These are phyloP conservation scores for Petromus typicus DNA, from an alignment of 2,113 vertebrate genomes.

Conservation along the genomic window DNA sequence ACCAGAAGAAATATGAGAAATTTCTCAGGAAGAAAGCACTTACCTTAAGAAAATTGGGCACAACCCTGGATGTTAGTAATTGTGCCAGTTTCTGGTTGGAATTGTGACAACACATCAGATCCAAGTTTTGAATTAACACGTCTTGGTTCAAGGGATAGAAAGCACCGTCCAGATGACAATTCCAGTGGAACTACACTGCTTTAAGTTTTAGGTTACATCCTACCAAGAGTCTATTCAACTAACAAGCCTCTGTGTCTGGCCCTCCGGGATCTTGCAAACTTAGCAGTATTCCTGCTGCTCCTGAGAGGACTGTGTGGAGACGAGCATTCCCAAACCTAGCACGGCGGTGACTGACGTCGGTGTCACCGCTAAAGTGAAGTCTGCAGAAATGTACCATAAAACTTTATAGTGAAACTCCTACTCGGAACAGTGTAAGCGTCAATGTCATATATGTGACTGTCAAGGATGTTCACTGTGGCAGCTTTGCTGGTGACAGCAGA, in stretches of 20 bases:
- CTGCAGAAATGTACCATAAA: background rate
- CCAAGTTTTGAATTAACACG: background rate
- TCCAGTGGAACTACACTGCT: background rate
- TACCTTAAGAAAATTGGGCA: background rate
- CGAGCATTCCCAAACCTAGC: background rate
- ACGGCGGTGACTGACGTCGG: background rate
- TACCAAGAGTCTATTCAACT: background rate
- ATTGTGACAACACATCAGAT: background rate
- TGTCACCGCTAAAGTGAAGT: background rate
- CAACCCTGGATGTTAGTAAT: background rate
- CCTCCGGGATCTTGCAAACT: background rate
- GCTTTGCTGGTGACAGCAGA: background rate
- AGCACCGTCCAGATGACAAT: background rate
- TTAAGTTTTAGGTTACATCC: background rate
- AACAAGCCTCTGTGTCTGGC: background rate
- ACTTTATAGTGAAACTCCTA: background rate
- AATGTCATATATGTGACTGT: background rate
- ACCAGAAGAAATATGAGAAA: background rate
- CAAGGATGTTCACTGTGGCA: background rate
- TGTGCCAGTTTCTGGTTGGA: background rate
- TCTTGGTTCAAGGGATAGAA: background rate
- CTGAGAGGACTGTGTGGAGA: background rate
- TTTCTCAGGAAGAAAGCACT: background rate
- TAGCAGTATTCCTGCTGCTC: background rate
- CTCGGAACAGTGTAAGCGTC: background rate